Conservation (phyloP, 2,113 vertebrate genomes). For the Boleophthalmus pectinirostris region DNA sequence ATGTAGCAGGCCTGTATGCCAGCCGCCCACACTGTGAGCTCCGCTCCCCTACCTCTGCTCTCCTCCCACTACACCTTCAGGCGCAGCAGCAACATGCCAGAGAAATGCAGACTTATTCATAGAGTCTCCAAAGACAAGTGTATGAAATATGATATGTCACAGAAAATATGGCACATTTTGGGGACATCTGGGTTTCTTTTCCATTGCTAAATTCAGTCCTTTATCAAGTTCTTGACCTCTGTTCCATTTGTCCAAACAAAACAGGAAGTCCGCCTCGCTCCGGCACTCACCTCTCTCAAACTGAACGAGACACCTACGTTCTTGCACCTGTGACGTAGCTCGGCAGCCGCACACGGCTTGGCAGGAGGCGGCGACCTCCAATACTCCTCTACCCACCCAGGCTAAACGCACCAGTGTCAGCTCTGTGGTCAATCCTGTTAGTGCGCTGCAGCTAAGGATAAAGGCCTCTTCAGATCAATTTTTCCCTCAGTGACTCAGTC, state of each 20-base stretch:
- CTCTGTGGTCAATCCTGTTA: conserved; percentile 68
- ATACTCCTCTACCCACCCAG: conserved; percentile 23
- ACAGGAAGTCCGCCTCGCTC: conserved; percentile 68
- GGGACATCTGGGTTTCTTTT: conserved; percentile 21
- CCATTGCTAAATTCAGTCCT: conserved; percentile 12
- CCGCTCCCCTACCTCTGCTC: conserved; percentile 80
- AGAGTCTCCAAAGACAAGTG: conserved; percentile 35
- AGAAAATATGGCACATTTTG: conserved; percentile 21
- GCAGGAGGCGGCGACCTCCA: conserved; percentile 43
- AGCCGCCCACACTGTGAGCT: conserved; percentile 77
- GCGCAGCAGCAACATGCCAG: conserved; percentile 61
- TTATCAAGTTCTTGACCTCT: conserved; percentile 35
- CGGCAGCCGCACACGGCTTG: conserved; percentile 61
- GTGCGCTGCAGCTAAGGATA: conserved; percentile 43
- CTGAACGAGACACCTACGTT: conserved; percentile 48
- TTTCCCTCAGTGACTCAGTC: conserved; percentile 57
- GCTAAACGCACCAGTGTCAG: conserved; percentile 57
- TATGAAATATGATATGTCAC: conserved; percentile 42
- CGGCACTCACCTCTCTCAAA: conserved; percentile 31
- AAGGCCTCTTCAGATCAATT: conserved; percentile 71
- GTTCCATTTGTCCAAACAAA: conserved; percentile 54
- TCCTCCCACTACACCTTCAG: conserved; percentile 80
- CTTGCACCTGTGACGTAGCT: conserved; percentile 70
- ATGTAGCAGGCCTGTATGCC: conserved; percentile 82
- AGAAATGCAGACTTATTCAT: conserved; percentile 46